Conservation (phyloP, 2,888 invertebrate species). For the Griposia aprilina region DNA sequence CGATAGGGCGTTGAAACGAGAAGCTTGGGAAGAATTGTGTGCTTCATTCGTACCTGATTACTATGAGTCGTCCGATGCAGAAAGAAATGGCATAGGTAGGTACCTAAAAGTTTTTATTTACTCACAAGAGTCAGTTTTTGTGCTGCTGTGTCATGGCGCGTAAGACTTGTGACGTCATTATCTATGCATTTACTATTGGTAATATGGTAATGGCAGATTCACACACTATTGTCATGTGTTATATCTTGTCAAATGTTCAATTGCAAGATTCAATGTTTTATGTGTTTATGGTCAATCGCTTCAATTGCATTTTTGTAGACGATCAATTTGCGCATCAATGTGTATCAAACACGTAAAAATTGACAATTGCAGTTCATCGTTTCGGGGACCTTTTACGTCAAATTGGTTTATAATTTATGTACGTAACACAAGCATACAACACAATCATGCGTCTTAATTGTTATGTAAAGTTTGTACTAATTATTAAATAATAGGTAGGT, state of each 20-base stretch:
- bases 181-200: not conserved
- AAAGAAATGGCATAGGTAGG: constrained; percentile 27
- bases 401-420: not conserved
- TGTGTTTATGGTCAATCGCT: too few relatives aligned
- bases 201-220: not conserved
- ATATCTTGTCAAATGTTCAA: not conserved
- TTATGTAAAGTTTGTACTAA: not conserved
- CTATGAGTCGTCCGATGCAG: constrained; percentile 13
- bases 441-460: not conserved
- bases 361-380: too few relatives aligned
- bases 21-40: constrained; percentile 42
- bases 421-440: not conserved
- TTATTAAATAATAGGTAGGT: too few relatives aligned
- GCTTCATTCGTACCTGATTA: constrained; percentile 19
- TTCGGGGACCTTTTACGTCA: too few relatives aligned
- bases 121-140: not conserved
- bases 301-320: too few relatives aligned
- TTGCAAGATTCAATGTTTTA: too few relatives aligned
- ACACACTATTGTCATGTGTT: not conserved
- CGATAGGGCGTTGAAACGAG: constrained; percentile 29
- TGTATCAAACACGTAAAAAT: too few relatives aligned
- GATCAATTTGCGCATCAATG: too few relatives aligned
- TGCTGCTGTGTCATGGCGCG: not conserved
- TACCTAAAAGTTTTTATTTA: not conserved
- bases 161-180: constrained; percentile 8